These are phyloP conservation scores for Drosophila neonasuta DNA, from an alignment of 2,888 invertebrate species.

Conservation along the genomic window DNA sequence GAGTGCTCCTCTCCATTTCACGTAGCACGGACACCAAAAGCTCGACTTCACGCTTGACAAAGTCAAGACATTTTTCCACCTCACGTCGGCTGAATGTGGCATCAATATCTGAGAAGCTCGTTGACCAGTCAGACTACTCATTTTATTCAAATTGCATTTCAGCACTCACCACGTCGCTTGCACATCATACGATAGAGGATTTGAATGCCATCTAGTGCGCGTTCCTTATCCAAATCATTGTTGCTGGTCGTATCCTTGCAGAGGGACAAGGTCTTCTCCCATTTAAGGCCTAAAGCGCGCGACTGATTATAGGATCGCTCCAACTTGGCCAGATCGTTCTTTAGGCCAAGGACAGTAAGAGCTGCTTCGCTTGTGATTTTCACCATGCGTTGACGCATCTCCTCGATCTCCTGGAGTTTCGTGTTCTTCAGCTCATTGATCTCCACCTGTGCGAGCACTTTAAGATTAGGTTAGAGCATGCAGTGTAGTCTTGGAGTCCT, in stretches of 20 bases:
- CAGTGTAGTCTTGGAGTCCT: too few species aligned
- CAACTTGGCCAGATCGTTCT: constrained; percentile 79
- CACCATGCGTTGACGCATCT: constrained; percentile 79
- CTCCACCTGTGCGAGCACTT: constrained; percentile 82
- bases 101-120: constrained; percentile 27
- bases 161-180: constrained; percentile 70
- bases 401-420: constrained; percentile 78
- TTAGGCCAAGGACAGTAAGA: constrained; percentile 78
- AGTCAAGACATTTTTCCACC: constrained; percentile 47
- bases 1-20: constrained; percentile 36
- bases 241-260: constrained; percentile 74
- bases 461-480: background rate
- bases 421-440: constrained; percentile 73
- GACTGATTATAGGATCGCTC: constrained; percentile 79
- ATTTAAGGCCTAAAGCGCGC: constrained; percentile 72
- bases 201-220: constrained; percentile 79
- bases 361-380: constrained; percentile 80
- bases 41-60: constrained; percentile 49
- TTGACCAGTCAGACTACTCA: background rate
- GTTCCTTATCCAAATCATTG: constrained; percentile 74
- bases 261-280: constrained; percentile 79
- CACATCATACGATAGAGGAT: constrained; percentile 77
- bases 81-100: constrained; percentile 28
- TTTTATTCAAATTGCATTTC: background rate
- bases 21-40: constrained; percentile 36